phyloP scores from a whole-genome alignment of 2,797 vertebrate species.

The Fistularia commersonii region DNA sequence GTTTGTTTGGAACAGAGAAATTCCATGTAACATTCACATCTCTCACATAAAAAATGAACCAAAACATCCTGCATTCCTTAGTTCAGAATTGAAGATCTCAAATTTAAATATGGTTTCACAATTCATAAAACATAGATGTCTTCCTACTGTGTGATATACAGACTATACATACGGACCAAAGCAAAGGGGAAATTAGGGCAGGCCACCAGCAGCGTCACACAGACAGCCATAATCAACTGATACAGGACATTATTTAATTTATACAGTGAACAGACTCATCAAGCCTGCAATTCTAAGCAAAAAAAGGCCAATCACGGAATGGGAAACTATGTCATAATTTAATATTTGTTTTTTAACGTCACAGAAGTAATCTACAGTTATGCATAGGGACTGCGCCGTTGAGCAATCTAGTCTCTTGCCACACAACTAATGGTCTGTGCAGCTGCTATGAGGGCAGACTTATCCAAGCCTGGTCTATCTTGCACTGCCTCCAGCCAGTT shows the following conservation, averaged over 20 bases:
- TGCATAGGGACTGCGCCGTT: not conserved
- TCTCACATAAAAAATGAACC: slow-evolving; percentile 26
- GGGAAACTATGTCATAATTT: too few relatives aligned
- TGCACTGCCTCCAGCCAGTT: slow-evolving; percentile 34
- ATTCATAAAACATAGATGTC: not conserved
- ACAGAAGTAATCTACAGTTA: slow-evolving; percentile 21
- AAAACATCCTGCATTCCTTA: slow-evolving; percentile 17
- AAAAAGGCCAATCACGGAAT: too few relatives aligned
- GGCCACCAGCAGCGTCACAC: too few relatives aligned
- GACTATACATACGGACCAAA: too few relatives aligned
- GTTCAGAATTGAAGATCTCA: slow-evolving; percentile 2
- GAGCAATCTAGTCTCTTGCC: too few relatives aligned
- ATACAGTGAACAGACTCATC: too few relatives aligned
- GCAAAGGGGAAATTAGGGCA: too few relatives aligned
- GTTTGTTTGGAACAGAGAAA: too few relatives aligned
- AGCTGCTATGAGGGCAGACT: slow-evolving; percentile 3
- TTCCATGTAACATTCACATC: slow-evolving; percentile 2
- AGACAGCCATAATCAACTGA: too few relatives aligned
- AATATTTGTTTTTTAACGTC: not conserved
- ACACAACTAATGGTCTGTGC: slow-evolving; percentile 30
- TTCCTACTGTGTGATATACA: too few relatives aligned
- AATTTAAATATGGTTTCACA: slow-evolving; percentile 28
- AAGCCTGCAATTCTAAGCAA: too few relatives aligned
- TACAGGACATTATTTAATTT: too few relatives aligned
- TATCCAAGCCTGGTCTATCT: slow-evolving; percentile 18